Percentiles rank a stretch among this genome's conserved stretches.
phyloP scores from a whole-genome alignment of 2,888 invertebrate genomes.

The Heliconius ethilla region DNA sequence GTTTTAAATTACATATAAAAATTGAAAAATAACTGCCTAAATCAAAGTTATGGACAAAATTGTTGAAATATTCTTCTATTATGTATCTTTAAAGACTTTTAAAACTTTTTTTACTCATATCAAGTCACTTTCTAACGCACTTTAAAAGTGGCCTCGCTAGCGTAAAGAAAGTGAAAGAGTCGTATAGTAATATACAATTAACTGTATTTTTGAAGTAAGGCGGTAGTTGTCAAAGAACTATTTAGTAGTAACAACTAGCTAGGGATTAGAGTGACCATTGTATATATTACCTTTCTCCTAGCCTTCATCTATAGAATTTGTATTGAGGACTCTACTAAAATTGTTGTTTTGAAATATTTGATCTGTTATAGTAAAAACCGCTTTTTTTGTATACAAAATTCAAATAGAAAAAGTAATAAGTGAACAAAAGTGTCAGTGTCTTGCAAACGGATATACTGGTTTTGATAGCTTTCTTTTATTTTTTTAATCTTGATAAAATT shows the following conservation, averaged over 20 bases:
- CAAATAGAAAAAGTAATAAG: background rate
- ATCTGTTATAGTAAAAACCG: slow-evolving; percentile 16
- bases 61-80: background rate
- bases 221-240: slow-evolving; percentile 52
- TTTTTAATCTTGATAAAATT: too few relatives aligned
- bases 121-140: slow-evolving; percentile 9
- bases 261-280: slow-evolving; percentile 34
- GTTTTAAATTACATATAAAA: too few relatives aligned
- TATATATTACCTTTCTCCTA: slow-evolving; percentile 27
- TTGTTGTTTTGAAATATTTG: slow-evolving; percentile 20
- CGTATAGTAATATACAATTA: slow-evolving; percentile 39
- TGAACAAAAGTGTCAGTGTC: background rate
- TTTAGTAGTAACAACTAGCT: slow-evolving; percentile 38
- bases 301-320: slow-evolving; percentile 8
- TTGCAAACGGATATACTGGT: background rate
- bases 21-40: too few relatives aligned
- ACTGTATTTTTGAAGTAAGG: slow-evolving; percentile 48
- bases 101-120: background rate
- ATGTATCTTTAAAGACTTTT: background rate
- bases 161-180: slow-evolving; percentile 23
- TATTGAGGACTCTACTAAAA: slow-evolving; percentile 22
- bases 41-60: background rate
- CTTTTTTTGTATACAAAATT: slow-evolving; percentile 17
- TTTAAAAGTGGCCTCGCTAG: slow-evolving; percentile 15
- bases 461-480: background rate